Evolutionary conservation across 2,113 vertebrate genomes (phyloP).

Genomic region (Microcebus griseorufus): DNA sequence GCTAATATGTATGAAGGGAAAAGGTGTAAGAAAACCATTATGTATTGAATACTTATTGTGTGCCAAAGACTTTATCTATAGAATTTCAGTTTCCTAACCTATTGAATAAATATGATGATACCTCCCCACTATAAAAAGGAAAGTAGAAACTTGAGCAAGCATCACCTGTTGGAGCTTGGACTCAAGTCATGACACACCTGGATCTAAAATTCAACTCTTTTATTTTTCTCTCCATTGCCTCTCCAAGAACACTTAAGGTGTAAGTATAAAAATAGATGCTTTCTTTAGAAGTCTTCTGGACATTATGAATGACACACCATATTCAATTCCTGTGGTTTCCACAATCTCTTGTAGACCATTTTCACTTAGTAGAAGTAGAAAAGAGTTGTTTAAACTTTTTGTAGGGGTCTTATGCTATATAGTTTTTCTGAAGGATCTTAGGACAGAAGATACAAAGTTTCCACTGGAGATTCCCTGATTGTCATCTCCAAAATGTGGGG

Average conservation of each 20-base stretch:
- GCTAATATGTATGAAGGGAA: not conserved
- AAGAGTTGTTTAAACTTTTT: not conserved
- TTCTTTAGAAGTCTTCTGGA: not conserved
- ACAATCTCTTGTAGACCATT: not conserved
- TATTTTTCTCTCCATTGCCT: not conserved
- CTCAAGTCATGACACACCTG: not conserved
- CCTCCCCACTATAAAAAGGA: not conserved
- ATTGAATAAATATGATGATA: not conserved
- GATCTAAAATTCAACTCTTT: not conserved
- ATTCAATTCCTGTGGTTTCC: not conserved
- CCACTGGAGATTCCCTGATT: not conserved
- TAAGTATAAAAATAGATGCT: not conserved
- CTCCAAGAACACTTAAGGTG: not conserved
- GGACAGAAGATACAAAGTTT: not conserved
- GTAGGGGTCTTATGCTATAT: not conserved
- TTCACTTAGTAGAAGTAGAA: constrained; percentile 11
- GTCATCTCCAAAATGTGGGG: not conserved
- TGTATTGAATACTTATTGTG: not conserved
- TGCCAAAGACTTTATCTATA: not conserved
- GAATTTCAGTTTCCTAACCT: not conserved
- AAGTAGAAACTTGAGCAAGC: not conserved
- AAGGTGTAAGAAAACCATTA: not conserved
- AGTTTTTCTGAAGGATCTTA: not conserved
- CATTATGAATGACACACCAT: not conserved
- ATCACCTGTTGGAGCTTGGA: not conserved